phyloP scores from a whole-genome alignment of 2,888 invertebrate species.

The Lasioglossum lativentre region DNA sequence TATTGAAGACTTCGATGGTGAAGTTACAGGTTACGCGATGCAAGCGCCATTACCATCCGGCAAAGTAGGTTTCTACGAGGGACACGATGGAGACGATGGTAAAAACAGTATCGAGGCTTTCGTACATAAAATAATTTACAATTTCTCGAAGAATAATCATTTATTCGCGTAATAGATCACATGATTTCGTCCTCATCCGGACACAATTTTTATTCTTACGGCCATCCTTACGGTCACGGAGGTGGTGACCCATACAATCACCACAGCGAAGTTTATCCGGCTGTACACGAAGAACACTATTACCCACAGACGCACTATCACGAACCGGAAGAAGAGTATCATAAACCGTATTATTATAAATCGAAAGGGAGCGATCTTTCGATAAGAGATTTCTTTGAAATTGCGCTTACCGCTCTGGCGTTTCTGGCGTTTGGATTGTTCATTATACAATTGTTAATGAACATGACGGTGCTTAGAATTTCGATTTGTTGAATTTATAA shows the following conservation, averaged over 20 bases:
- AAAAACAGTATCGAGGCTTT: not conserved
- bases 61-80: constrained; percentile 75
- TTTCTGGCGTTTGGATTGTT: constrained; percentile 93
- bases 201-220: constrained; percentile 72
- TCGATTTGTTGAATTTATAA: not conserved
- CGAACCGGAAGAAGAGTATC: constrained; percentile 76
- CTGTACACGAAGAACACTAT: constrained; percentile 80
- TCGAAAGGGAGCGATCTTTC: constrained; percentile 87
- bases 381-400: constrained; percentile 91
- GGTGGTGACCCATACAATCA: constrained; percentile 47
- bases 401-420: constrained; percentile 92
- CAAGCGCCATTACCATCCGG: constrained; percentile 78
- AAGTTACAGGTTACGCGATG: constrained; percentile 86
- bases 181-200: constrained; percentile 76
- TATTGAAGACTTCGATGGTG: constrained; percentile 87
- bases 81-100: constrained; percentile 64
- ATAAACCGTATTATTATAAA: constrained; percentile 82
- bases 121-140: not conserved
- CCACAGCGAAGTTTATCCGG: constrained; percentile 68
- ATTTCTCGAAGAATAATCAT: not conserved
- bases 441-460: constrained; percentile 91
- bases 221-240: constrained; percentile 64
- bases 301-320: constrained; percentile 63
- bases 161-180: constrained; percentile 62
- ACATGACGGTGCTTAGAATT: constrained; percentile 86